Evolutionary conservation across 2,888 invertebrate genomes (phyloP).

Genomic region (Mechanitis mazaeus): DNA sequence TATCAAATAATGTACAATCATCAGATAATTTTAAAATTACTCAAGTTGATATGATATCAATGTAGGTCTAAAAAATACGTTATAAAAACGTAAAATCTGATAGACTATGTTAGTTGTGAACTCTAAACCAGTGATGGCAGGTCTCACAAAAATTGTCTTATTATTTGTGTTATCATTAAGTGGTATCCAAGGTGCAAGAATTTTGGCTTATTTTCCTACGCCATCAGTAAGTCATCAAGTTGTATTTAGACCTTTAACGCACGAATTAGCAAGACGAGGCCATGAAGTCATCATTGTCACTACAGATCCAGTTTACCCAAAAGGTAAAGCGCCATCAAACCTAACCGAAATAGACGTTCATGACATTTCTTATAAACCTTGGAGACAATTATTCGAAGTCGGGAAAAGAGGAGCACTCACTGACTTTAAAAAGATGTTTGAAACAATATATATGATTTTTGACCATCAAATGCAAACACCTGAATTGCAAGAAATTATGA

Average conservation of each 20-base stretch:
- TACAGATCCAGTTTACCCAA: conserved; percentile 41
- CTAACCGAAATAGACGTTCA: conserved; percentile 48
- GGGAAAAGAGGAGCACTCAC: conserved; percentile 8
- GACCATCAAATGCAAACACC: conserved; percentile 22
- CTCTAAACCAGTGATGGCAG: too few species aligned
- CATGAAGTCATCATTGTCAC: conserved; percentile 54
- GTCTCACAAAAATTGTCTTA: too few species aligned
- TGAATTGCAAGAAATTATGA: conserved; percentile 27
- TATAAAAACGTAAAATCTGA: too few species aligned
- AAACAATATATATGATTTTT: conserved; percentile 22
- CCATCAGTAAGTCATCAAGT: conserved; percentile 50
- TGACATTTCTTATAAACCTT: conserved; percentile 40
- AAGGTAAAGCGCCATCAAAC: conserved; percentile 43
- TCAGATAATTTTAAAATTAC: too few species aligned
- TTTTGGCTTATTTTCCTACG: conserved; percentile 44
- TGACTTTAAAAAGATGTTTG: conserved; percentile 15
- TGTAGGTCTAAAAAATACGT: too few species aligned
- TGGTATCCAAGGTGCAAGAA: conserved; percentile 33
- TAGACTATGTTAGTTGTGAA: too few species aligned
- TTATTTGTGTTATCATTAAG: too few species aligned
- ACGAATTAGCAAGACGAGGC: conserved; percentile 46
- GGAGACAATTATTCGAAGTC: conserved; percentile 16
- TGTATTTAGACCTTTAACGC: conserved; percentile 42
- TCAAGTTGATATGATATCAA: too few species aligned
- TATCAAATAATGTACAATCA: too few species aligned